These are phyloP conservation scores for Pardalotus punctatus DNA, from an alignment of 2,113 vertebrate species.

Conservation along the genomic window DNA sequence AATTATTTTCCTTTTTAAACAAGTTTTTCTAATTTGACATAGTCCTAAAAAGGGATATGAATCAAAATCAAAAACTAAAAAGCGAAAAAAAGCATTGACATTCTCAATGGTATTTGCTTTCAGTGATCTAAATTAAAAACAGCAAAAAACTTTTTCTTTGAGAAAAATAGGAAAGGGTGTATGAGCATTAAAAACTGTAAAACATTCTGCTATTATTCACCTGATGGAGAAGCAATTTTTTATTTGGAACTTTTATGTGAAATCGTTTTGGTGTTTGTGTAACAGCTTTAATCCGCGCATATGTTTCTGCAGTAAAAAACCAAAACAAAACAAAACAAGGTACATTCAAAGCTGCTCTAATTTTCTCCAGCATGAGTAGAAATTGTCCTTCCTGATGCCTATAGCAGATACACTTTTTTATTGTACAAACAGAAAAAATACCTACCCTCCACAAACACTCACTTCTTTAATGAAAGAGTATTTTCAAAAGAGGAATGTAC, in stretches of 20 bases:
- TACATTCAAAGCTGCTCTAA: neutral
- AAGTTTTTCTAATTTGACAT: neutral
- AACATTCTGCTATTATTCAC: neutral
- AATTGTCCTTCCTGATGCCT: neutral
- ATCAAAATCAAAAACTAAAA: neutral
- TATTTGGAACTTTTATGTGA: neutral
- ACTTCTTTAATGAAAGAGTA: neutral
- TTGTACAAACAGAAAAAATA: neutral
- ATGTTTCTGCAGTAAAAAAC: neutral
- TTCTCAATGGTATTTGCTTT: neutral
- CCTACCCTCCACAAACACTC: accelerated
- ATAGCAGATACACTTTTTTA: neutral
- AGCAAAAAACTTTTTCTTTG: neutral
- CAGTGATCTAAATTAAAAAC: neutral
- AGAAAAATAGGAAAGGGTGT: neutral
- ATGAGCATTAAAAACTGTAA: neutral
- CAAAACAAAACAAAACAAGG: neutral
- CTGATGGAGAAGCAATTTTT: neutral
- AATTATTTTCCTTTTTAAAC: neutral
- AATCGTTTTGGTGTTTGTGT: neutral
- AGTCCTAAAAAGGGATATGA: neutral
- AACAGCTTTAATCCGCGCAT: neutral
- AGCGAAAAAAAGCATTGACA: neutral
- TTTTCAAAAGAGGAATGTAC: neutral
- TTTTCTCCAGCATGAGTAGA: neutral